These are phyloP conservation scores for Chirona hameri DNA, from an alignment of 2,888 invertebrate species.

Conservation along the genomic window DNA sequence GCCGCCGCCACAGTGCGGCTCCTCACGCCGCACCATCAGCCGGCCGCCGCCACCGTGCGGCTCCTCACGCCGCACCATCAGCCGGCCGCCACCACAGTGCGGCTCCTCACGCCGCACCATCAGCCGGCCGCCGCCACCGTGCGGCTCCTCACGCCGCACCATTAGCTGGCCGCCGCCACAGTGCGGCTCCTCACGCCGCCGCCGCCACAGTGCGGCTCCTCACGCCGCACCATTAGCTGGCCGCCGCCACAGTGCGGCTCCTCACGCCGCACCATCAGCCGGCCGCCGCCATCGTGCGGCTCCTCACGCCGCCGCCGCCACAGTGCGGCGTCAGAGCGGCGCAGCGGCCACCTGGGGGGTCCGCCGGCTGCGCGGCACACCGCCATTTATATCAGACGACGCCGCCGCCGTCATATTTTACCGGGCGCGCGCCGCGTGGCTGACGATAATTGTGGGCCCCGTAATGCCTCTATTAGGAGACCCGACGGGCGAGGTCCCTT, in stretches of 20 bases:
- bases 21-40: too few species aligned
- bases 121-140: too few species aligned
- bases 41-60: too few species aligned
- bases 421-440: constrained; percentile 8
- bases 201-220: too few species aligned
- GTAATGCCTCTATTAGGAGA: constrained; percentile 5
- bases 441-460: background rate
- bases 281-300: background rate
- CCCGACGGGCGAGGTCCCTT: too few species aligned
- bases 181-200: too few species aligned
- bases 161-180: background rate
- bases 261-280: too few species aligned
- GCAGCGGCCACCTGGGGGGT: background rate
- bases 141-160: too few species aligned
- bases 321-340: background rate
- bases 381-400: constrained; percentile 14
- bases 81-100: background rate
- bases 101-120: background rate
- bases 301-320: background rate
- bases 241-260: too few species aligned
- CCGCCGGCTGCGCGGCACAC: background rate
- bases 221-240: too few species aligned
- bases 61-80: too few species aligned
- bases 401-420: constrained; percentile 29
- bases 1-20: too few species aligned